Conservation (phyloP, 2,888 invertebrate species). For the Dichetophora obliterata region DNA sequence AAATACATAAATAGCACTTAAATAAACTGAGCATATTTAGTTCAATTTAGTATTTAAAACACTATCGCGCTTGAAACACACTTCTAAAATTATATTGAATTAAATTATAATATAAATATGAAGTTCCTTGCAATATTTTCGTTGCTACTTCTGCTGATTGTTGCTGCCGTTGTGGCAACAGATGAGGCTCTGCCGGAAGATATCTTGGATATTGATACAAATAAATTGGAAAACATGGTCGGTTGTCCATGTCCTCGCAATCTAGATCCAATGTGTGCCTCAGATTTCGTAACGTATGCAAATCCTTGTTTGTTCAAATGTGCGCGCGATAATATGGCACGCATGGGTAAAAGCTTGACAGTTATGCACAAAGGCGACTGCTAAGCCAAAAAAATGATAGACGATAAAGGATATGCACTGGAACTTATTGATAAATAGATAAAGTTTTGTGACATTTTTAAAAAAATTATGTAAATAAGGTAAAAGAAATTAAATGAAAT, state of each 20-base stretch:
- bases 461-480: not conserved
- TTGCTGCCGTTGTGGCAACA: conserved; percentile 43
- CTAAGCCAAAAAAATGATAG: not conserved
- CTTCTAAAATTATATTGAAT: not conserved
- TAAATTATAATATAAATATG: conserved; percentile 47
- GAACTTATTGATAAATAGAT: not conserved
- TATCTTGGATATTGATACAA: not conserved
- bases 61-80: conserved; percentile 17
- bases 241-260: conserved; percentile 52
- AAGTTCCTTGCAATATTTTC: conserved; percentile 51
- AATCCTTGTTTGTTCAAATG: conserved; percentile 59
- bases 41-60: not conserved
- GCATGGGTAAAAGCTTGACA: conserved; percentile 47
- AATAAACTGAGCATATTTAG: not conserved
- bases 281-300: conserved; percentile 54
- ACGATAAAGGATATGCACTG: not conserved
- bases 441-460: not conserved
- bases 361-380: conserved; percentile 50
- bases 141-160: conserved; percentile 49
- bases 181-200: conserved; percentile 5
- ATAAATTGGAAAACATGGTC: not conserved
- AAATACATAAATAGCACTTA: not conserved
- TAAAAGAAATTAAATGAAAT: no score
- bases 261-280: conserved; percentile 53
- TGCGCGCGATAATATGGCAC: conserved; percentile 44